Evolutionary conservation across 2,888 invertebrate species (phyloP), one percentile per base, ranked within the genome.

Genomic region (Philonicus albiceps): DNA sequence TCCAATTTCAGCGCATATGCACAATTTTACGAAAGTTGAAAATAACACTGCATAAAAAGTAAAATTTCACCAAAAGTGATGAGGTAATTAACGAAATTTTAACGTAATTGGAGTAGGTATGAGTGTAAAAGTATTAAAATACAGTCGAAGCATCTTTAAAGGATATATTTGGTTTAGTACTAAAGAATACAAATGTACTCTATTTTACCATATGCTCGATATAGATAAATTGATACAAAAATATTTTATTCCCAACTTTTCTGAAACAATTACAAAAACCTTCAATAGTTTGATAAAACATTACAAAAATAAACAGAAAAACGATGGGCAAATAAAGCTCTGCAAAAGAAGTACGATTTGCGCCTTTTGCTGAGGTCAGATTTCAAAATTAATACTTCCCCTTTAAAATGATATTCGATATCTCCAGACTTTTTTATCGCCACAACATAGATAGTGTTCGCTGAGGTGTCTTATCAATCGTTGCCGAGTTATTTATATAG

Each of bases 361-460:
- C 64, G 64, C 64, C 27, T 64, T n/a, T 22, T n/a, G 19, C 76
- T 76, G 16, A 37, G 37, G 40, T 40, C 76, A 40, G 76, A 76
- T 76, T 37, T 40, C 37, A 37, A 76, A 37, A 37, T 34, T 76
- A 76, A 76, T 43, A 37, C 5, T 43, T 76, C 49, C 53, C 37
- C 27, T 53, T 80, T 31, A 3, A 53, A 16, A 22, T 13, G 80
- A 76, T 76, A 76, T 11, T 31, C 27, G 37, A 53, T 80, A 80
- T 80, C 80, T 80, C 80, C 80, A 80, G 80, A 80, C 80, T 80
- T 80, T 80, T 80, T 80, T 80, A 80, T 80, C 80, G 34, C 22
- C 22, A 19, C 64, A 64, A 64, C 64, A 64, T 64, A 64, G 64
- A 64, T 64, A 64, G 13, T 64, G 64, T 64, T 64, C 64, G 27